Evolutionary conservation across 2,888 invertebrate species (phyloP).

Genomic region (Ectobius pallidus): DNA sequence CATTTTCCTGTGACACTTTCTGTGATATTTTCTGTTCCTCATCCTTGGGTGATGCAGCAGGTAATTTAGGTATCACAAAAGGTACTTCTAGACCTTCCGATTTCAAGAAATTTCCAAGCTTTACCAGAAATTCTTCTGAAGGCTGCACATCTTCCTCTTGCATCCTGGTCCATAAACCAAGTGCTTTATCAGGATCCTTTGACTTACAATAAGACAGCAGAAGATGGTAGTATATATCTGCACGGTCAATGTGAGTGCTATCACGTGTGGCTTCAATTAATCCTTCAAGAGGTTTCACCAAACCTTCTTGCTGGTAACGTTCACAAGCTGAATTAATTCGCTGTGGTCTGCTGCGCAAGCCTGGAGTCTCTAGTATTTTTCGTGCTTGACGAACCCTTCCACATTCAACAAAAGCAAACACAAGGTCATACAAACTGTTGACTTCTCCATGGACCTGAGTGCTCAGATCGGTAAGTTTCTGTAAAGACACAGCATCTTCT

Average conservation of each 20-base stretch:
- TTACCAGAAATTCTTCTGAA: slow-evolving; percentile 68
- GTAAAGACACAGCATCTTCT: slow-evolving; percentile 80
- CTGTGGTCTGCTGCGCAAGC: slow-evolving; percentile 70
- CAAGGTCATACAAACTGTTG: slow-evolving; percentile 82
- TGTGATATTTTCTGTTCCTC: background rate
- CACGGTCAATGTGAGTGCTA: slow-evolving; percentile 74
- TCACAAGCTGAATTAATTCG: slow-evolving; percentile 71
- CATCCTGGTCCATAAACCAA: slow-evolving; percentile 80
- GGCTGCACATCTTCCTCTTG: slow-evolving; percentile 83
- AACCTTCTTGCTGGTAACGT: slow-evolving; percentile 63
- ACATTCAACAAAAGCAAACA: slow-evolving; percentile 82
- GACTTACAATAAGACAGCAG: slow-evolving; percentile 71
- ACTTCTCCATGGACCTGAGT: slow-evolving; percentile 81
- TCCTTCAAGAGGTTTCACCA: slow-evolving; percentile 72
- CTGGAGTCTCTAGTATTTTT: slow-evolving; percentile 85
- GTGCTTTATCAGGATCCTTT: slow-evolving; percentile 74
- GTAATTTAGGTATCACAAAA: slow-evolving; percentile 64
- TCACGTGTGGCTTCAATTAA: slow-evolving; percentile 79
- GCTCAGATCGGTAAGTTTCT: slow-evolving; percentile 80
- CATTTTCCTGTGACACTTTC: background rate
- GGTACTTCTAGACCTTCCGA: slow-evolving; percentile 70
- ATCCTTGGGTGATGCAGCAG: background rate
- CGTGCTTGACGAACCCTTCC: slow-evolving; percentile 79
- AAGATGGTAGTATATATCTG: slow-evolving; percentile 76
- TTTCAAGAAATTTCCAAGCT: slow-evolving; percentile 69